Evolutionary conservation across 2,888 invertebrate species (phyloP).

Genomic region (Germaria angustata): DNA sequence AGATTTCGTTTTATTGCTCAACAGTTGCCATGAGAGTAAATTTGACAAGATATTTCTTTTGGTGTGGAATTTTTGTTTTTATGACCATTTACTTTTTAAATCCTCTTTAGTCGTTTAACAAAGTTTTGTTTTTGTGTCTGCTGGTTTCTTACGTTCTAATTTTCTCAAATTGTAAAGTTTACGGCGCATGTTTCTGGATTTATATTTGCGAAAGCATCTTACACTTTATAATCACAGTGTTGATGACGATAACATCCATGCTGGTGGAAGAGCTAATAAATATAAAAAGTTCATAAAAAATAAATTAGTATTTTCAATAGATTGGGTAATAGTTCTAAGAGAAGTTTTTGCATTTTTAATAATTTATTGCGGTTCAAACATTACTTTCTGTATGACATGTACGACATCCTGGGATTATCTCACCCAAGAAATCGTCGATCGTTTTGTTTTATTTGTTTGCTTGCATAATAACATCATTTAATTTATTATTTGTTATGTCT

Average conservation of each 20-base stretch:
- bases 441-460: too few species aligned
- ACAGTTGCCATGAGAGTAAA: conserved; percentile 58
- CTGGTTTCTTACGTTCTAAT: background rate
- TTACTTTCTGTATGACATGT: too few species aligned
- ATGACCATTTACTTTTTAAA: background rate
- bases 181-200: conserved; percentile 59
- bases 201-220: conserved; percentile 32
- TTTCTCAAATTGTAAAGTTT: conserved; percentile 51
- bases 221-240: background rate
- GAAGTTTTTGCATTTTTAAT: too few species aligned
- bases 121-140: background rate
- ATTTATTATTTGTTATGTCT: too few species aligned
- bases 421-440: too few species aligned
- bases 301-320: too few species aligned
- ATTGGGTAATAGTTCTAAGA: too few species aligned
- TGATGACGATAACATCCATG: background rate
- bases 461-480: too few species aligned
- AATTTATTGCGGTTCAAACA: too few species aligned
- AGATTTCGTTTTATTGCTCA: conserved; percentile 49
- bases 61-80: background rate
- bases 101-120: background rate
- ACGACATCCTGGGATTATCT: too few species aligned
- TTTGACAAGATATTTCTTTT: conserved; percentile 15
- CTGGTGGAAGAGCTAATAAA: background rate
- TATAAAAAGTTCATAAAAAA: background rate